Evolutionary conservation across 2,113 vertebrate genomes (phyloP), one percentile per base, ranked within the genome.

Genomic region (Psophia crepitans): DNA sequence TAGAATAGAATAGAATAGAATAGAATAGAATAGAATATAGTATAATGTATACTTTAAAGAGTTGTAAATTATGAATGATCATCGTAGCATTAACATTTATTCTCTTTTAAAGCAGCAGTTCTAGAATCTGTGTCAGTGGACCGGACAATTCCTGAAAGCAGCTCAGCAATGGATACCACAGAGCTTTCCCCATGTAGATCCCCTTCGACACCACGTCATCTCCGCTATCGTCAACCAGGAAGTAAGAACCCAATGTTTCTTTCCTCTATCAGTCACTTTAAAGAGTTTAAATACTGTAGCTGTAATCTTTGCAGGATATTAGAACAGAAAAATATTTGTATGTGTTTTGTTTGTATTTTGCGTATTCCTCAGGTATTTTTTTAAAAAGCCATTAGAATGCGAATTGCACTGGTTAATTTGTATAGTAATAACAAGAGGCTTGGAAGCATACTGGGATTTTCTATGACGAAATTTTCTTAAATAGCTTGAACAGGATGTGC

Each of bases 131-230:
- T 97, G 23, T 99, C 99, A 3, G 97, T 98, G 82, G 99, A 99
- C 85, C 98, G 98, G 93, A 98, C 99, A 75, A 98, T 98, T 84
- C 98, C 98, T 30, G 99, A 99, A 75, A 98, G 98, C 85, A 96
- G 98, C 51, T 98, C 99, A 6, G 95, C 95, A 44, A 98, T 90
- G 19, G 99, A 99, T 28, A 87, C 98, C 9, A 95, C 98, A 58
- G 99, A 99, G 84, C 97, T 99, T 81, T 99, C 99, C 13, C 99
- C 99, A 0, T 99, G 99, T 92, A 98, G 99, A 57, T 99, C 99
- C 1, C 99, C 99, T 21, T 99, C 99, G 0, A 99, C 99, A 9
- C 99, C 99, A 39, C 98, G 99, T 16, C 99, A 99, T 97, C 98
- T 99, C 46, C 99, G 99, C 92, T 99, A 99, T 71, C 98, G 99